Evolutionary conservation across 2,113 vertebrate species (phyloP).

Genomic region (Salvelinus fontinalis): DNA sequence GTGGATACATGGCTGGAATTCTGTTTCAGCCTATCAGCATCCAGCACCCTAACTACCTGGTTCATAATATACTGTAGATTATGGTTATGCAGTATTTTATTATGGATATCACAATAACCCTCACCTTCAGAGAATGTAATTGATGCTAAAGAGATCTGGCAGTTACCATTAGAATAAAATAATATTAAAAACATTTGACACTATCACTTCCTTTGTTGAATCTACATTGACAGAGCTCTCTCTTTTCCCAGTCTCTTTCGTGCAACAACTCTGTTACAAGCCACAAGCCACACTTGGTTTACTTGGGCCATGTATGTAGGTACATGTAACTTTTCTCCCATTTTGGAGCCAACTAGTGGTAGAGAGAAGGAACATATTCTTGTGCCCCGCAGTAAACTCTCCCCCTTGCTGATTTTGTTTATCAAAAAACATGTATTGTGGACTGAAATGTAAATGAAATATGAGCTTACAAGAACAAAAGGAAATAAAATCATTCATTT

Average conservation of each 20-base stretch:
- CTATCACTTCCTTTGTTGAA: neutral
- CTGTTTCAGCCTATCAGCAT: too few species aligned
- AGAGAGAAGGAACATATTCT: too few species aligned
- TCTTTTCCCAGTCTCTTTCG: neutral
- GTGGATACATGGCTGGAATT: too few species aligned
- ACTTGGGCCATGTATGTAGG: too few species aligned
- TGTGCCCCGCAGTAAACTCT: constrained; percentile 20
- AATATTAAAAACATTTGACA: too few species aligned
- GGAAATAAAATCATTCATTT: constrained; percentile 88
- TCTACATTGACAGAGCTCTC: neutral
- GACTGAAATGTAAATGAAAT: constrained; percentile 93
- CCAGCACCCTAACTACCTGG: too few species aligned
- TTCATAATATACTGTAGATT: constrained; percentile 26
- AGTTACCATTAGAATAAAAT: neutral
- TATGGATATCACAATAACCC: neutral
- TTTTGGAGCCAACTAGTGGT: too few species aligned
- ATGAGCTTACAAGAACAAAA: constrained; percentile 89
- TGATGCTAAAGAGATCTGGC: neutral
- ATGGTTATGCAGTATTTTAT: constrained; percentile 1
- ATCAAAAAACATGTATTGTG: constrained; percentile 84
- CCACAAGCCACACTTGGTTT: neutral
- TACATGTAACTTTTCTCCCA: too few species aligned
- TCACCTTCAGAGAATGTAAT: neutral
- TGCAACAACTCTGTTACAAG: neutral
- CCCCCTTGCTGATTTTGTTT: constrained; percentile 94